Conservation (phyloP, 2,888 invertebrate genomes). For the Polydesmus complanatus region DNA sequence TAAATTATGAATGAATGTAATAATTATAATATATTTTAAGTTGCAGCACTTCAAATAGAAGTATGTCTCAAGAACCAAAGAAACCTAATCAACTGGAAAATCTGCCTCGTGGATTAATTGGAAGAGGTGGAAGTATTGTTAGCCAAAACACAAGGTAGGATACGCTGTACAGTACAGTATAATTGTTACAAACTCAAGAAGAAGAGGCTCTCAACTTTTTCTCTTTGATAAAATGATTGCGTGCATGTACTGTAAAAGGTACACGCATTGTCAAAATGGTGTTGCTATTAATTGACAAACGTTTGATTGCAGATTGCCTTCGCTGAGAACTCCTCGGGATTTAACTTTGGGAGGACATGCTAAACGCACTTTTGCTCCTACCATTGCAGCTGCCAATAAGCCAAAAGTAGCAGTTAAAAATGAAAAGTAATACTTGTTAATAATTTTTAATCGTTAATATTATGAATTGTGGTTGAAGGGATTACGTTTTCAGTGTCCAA, state of each 20-base stretch:
- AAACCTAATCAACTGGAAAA: not conserved
- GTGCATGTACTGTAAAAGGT: too few relatives aligned
- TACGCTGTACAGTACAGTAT: not conserved
- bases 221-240: not conserved
- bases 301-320: conserved; percentile 5
- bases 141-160: conserved; percentile 1
- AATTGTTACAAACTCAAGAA: not conserved
- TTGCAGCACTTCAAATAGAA: not conserved
- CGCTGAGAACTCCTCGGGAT: conserved; percentile 10
- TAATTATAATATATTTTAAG: not conserved
- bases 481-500: not conserved
- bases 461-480: not conserved
- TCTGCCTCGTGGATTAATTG: conserved; percentile 2
- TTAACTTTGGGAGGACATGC: conserved; percentile 13
- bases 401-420: not conserved
- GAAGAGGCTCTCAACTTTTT: not conserved
- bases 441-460: not conserved
- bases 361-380: conserved; percentile 10
- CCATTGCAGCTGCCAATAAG: conserved; percentile 6
- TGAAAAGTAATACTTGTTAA: conserved; percentile 2
- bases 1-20: not conserved
- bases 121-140: not conserved
- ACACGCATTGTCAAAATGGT: too few relatives aligned
- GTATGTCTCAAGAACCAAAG: not conserved
- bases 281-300: too few relatives aligned